Evolutionary conservation across 2,888 invertebrate species (phyloP), one percentile per base, ranked within the genome.

Genomic region (Ennomos fuscantarius): DNA sequence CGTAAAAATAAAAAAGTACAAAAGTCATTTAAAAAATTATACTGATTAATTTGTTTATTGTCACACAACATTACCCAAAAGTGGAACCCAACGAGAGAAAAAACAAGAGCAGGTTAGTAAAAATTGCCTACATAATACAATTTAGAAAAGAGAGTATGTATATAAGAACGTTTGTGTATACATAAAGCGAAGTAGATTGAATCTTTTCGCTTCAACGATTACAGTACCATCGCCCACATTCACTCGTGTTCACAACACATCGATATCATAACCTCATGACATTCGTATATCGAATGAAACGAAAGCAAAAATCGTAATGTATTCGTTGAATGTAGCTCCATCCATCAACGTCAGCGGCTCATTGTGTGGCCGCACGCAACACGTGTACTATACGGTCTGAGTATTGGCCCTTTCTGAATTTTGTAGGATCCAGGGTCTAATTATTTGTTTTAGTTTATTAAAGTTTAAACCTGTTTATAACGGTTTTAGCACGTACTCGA

Each of bases 301-400:
- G 90, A 91, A 91, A 91, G 92, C 91, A 92, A 90, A 90, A 92
- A 90, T 91, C 86, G 86, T 92, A 92, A 91, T 91, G 90, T 91
- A 89, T 90, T 91, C 90, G 87, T 89, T 89, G 56, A 10, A 45
- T 56, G 52, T 43, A 37, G 40, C 32, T 78, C 78, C 87, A 91
- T 92, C 88, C 84, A 91, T 92, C 92, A 91, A 89, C 71, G 91
- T 90, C 91, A 75, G 65, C 82, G 79, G 84, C 87, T 88, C 85
- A 88, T 92, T 91, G 92, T 92, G 90, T 85, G 89, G 92, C 86
- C 89, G 84, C 90, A 88, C 89, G 89, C 88, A 87, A 87, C 86
- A 75, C 65, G 75, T 72, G 77, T 66, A 69, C 68, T 74, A 72
- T 75, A 79, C 77, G 76, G 78, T 78, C 76, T 76, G 24, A 5